Evolutionary conservation across 1,140 invertebrate species (phyloP), one percentile per base, ranked within the genome.

Genomic region (Caligus rogercresseyi): DNA sequence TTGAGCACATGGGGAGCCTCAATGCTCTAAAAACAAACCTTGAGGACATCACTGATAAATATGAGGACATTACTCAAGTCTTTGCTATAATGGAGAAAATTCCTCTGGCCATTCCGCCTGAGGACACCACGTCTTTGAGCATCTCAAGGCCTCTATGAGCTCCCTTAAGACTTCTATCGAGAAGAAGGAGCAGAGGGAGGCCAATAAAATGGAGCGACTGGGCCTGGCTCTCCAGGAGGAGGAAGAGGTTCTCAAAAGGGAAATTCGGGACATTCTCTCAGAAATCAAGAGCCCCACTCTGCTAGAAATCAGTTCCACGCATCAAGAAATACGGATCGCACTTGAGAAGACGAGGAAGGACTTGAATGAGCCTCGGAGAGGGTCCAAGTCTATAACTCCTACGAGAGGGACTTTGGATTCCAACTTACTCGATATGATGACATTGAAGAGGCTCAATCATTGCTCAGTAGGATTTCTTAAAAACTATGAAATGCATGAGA

Each of bases 51-150:
- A 14, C 26, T 2, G 51, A 25, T 2, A 60, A 60, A 31, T 60
- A 24, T 21, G 14, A 60, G 26, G 57, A 18, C 24, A 60, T 60
- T 21, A n/a, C 18, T n/a, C 26, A 25, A 18, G 57, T 60, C 3
- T 60, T 25, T 43, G 24, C 16, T 18, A 60, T 60, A 20, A 60
- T 60, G 57, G 26, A 31, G n/a, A 31, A 60, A n/a, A 60, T 60
- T 21, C 57, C 57, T 26, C 16, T 60, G 13, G 24, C 57, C 26
- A 43, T 60, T 18, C 25, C 57, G 3, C 23, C 57, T n/a, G 57
- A 60, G n/a, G 57, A 60, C n/a, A 25, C 18, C 16, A 60, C 16
- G 20, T 14, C 24, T 25, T n/a, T 60, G 20, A 60, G 51, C 18
- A 25, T 16, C 57, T 60, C 15, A 60, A 60, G 26, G 21, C 57